Base-by-base conservation (phyloP, 2,113 vertebrate species). In the Lophura nycthemera region DNA sequence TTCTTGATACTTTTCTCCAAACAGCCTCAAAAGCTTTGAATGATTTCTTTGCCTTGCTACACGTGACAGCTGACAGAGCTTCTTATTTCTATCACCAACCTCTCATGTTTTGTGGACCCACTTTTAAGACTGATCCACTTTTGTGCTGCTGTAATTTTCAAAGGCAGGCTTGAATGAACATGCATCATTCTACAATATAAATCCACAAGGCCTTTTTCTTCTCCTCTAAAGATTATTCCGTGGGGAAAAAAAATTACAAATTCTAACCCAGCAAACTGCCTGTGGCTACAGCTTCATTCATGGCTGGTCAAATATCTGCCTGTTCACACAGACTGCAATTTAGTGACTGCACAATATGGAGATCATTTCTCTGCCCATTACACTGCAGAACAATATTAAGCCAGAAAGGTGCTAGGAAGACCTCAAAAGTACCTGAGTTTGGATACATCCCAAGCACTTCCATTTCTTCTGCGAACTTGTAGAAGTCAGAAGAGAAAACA, bases 401-500 rank as follows among this genome's bases (percentile, higher is more conserved):
- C 27, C 42, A 47, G 14, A 91, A 79, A 67, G 71, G 42, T 65
- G 15, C 60, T 91, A 38, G 52, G 34, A 67, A 91, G 89, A 43
- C 47, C 47, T 83, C 75, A 83, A 7, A 88, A 86, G 56, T 71
- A 45, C 57, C 34, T 15, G 71, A 64, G 67, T 64, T 81, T 92
- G 60, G 82, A 67, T 78, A 50, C 27, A 25, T 52, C 67, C 57
- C 89, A 88, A 77, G 25, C 56, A 25, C 65, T 85, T 86, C 67
- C 21, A 11, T 95, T 83, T 83, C 59, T 83, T 79, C 8, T 64
- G 18, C 76, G 74, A 20, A 4, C 38, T 86, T 85, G 36, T 3
- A 54, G 63, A 89, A 91, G 38, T 66, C 59, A 74, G 60, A 65
- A 91, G 34, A 91, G 69, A 76, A 89, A 91, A 42, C 43, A 76